Base-by-base conservation (phyloP, 2,113 vertebrate genomes). In the Crotophaga sulcirostris region DNA sequence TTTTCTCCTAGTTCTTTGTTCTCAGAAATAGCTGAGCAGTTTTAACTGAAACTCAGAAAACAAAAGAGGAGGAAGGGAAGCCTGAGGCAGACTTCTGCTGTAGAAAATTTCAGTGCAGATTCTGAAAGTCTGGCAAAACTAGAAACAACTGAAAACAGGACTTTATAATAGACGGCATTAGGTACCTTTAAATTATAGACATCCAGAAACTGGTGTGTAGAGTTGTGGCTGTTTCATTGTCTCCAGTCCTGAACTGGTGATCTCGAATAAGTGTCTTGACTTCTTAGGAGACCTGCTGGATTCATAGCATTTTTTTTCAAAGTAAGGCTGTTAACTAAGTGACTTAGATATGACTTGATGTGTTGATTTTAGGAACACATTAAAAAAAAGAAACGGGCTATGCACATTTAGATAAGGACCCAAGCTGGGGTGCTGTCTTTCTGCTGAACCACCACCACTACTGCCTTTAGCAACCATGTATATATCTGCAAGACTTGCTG, bases 41-140 rank as follows among this genome's bases (percentile, higher is more conserved):
- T 96, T 93, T 95, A 96, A 74, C 78, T 90, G 95, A 91, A 96
- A 94, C 79, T 93, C 56, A 34, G 90, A 91, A 95, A 91, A 92
- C 91, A 94, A 94, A 95, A 93, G 64, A 34, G 34, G 68, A 96
- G 42, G 78, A 94, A 96, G 86, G 88, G 90, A 86, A 94, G 93
- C 96, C 96, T 75, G 93, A 96, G 95, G 94, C 96, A 93, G 76
- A 93, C 66, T 96, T 86, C 68, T 84, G 83, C 72, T 86, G 69
- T 36, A 81, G 85, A 96, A 97, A 96, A 94, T 94, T 94, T 96
- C 90, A 90, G 85, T 67, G 56, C 72, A 72, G 76, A 77, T 87
- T 91, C 68, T 68, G 90, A 74, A 63, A 90, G 68, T 52, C 76
- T 93, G 64, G 88, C 47, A 92, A 95, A 92, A 79, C 80, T 90